Evolutionary conservation across 1,140 invertebrate genomes (phyloP).

Genomic region (Drosophila erecta): DNA sequence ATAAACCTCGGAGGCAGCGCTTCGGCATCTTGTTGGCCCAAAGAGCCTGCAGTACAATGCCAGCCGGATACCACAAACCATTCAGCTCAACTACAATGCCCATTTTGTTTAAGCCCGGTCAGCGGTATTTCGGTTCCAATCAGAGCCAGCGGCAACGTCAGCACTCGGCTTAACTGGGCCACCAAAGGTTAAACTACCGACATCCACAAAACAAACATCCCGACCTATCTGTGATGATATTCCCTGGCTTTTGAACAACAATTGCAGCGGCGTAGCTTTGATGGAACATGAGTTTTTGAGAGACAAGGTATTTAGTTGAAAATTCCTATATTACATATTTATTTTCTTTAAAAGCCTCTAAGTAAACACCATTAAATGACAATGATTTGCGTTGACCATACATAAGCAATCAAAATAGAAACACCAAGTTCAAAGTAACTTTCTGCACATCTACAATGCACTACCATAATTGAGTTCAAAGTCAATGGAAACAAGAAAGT

Average conservation of each 20-base stretch:
- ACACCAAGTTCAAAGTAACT: not conserved
- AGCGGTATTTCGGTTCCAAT: conserved; percentile 12
- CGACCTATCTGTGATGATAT: not conserved
- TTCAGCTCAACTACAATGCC: not conserved
- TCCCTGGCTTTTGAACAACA: not conserved
- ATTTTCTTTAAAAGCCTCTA: too few relatives aligned
- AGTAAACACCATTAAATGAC: not conserved
- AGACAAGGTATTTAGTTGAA: not conserved
- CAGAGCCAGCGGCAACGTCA: conserved; percentile 8
- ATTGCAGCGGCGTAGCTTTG: not conserved
- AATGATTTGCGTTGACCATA: not conserved
- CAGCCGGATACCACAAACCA: conserved; percentile 10
- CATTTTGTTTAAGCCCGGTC: not conserved
- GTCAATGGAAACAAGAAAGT: conserved; percentile 2
- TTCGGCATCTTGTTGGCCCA: not conserved
- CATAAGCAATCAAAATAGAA: not conserved
- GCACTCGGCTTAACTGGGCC: conserved; percentile 6
- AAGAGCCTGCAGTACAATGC: conserved; percentile 2
- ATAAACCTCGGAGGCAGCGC: not conserved
- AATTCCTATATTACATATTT: not conserved
- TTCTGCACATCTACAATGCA: not conserved
- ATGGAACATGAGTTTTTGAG: too few relatives aligned
- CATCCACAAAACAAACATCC: not conserved
- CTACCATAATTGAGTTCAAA: conserved; percentile 1
- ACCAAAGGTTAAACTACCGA: conserved; percentile 4